phyloP scores from a whole-genome alignment of 2,888 invertebrate genomes.

The Macroteleia sp. region DNA sequence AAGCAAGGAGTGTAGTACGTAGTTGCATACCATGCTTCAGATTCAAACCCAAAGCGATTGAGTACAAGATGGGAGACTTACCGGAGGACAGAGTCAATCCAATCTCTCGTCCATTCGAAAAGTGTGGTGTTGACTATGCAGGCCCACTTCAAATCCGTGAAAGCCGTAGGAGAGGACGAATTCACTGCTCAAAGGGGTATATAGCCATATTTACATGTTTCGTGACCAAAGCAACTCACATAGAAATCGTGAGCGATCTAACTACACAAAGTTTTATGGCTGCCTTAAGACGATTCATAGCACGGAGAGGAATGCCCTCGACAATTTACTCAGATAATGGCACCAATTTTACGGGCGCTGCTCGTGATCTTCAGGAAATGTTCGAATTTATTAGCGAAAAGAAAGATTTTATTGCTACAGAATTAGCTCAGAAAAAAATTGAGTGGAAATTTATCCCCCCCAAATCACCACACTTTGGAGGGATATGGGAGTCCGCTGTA shows the following conservation, averaged over 20 bases:
- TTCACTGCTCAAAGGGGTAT: background rate
- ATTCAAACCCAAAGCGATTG: background rate
- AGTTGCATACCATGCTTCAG: constrained; percentile 2
- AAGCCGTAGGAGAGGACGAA: too few species aligned
- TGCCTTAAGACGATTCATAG: background rate
- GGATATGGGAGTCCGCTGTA: constrained; percentile 2
- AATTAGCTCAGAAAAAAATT: too few species aligned
- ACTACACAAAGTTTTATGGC: background rate
- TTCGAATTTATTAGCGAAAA: background rate
- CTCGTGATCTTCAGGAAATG: background rate
- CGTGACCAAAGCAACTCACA: background rate
- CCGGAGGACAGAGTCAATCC: background rate
- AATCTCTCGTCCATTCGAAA: background rate
- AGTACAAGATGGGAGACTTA: background rate
- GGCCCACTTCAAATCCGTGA: background rate
- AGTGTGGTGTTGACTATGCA: background rate
- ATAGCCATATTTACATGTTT: background rate
- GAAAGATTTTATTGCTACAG: too few species aligned
- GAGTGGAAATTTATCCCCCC: constrained; percentile 10
- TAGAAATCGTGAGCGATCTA: background rate
- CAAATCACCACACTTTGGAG: constrained; percentile 12
- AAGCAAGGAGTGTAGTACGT: background rate
- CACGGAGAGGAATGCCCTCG: background rate
- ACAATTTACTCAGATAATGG: constrained; percentile 5
- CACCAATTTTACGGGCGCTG: background rate